phyloP scores from a whole-genome alignment of 2,113 vertebrate genomes.

The Miniopterus natalensis region DNA sequence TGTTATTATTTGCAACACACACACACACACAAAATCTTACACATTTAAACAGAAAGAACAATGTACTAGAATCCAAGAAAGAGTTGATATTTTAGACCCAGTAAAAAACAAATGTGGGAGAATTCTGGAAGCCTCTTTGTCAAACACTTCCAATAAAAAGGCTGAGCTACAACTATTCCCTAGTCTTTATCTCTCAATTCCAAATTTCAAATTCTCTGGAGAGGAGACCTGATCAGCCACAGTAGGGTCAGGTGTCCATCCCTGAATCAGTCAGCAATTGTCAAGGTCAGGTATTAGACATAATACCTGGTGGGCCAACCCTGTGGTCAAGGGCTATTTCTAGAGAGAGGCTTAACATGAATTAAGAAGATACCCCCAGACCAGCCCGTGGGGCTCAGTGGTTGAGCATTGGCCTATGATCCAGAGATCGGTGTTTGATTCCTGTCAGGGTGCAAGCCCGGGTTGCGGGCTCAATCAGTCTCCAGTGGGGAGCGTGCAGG shows the following conservation, averaged over 20 bases:
- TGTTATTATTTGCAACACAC: neutral
- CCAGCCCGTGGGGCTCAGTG: too few relatives aligned
- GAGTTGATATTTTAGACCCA: neutral
- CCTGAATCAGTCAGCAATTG: neutral
- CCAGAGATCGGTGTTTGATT: too few relatives aligned
- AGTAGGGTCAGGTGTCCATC: neutral
- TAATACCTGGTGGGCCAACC: neutral
- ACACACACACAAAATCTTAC: neutral
- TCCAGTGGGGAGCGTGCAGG: too few relatives aligned
- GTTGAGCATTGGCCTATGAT: too few relatives aligned
- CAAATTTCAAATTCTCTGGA: neutral
- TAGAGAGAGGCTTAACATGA: neutral
- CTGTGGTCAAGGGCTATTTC: neutral
- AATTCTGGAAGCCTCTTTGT: neutral
- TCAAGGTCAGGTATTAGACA: neutral
- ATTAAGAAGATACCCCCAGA: neutral
- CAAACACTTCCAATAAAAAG: neutral
- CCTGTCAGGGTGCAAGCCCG: too few relatives aligned
- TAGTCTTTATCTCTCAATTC: neutral
- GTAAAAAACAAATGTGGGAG: neutral
- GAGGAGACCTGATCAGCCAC: neutral
- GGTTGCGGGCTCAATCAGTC: too few relatives aligned
- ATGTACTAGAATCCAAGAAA: neutral
- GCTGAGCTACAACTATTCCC: neutral
- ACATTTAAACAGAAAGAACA: neutral